Base-by-base conservation (phyloP, 1,140 invertebrate species). In the Grapholita molesta region DNA sequence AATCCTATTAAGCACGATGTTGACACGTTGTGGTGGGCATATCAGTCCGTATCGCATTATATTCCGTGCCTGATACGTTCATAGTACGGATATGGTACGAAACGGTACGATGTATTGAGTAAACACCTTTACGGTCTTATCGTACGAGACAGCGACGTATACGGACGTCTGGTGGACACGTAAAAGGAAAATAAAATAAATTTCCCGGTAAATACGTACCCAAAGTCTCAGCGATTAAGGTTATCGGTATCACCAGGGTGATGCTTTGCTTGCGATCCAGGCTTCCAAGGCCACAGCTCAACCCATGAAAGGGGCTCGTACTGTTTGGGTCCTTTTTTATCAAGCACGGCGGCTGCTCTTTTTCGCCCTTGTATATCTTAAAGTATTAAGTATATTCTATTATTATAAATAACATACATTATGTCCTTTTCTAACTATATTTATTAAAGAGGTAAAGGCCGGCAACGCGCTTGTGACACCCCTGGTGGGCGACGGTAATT, bases 31-130 rank as follows among this genome's bases (percentile, higher is more conserved):
- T 33, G 70, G 71, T 73, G 68, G 68, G 68, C 68, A 73, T 53
- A 67, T 35, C 65, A 73, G 53, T 53, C 12, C 65, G 71, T 73
- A 55, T 70, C 71, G 68, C 30, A 12, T 73, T 38, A 35, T 25
- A 67, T 70, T 69, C 23, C 68, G 65, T 70, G 68, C 21, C 66
- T 53, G 65, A 73, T 65, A 67, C 68, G 68, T 33, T 73, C 65
- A 65, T 70, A 73, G 65, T 67, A 67, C 71, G 64, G 67, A 69
- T 67, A 72, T 72, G 67, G 71, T 72, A 72, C 69, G 67, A 15
- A n/a, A n/a, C n/a, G n/a, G n/a, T 69, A 70, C 52, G 18, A 57
- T 64, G 33, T 70, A 73, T 25, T 73, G 71, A 65, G 67, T 32
- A 73, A 53, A 72, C 0, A 66, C 35, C 68, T 66, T 64, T n/a